Evolutionary conservation across 2,888 invertebrate species (phyloP), one percentile per base, ranked within the genome.

Genomic region (Troides aeacus): DNA sequence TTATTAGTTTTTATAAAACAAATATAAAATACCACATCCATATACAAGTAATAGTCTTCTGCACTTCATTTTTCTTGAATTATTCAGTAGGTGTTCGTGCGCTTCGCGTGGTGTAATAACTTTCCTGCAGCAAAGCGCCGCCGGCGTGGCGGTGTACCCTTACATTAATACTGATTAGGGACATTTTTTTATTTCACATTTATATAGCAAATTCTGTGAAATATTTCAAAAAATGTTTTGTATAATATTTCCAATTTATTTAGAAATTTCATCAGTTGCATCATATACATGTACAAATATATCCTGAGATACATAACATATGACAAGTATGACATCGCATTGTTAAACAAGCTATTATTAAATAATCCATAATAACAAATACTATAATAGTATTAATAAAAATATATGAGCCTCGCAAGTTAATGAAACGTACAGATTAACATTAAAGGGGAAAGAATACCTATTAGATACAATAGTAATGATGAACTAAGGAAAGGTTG

Each of bases 11-110:
- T 39, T 0, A 39, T 30, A 30, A 21, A 36, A 36, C 0, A 36
- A 46, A 12, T 46, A 46, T 46, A 17, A 50, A 50, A 62, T 21
- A 53, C 63, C 68, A 36, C 63, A 36, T 30, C 59, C 59, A 64
- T 59, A 68, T 63, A 63, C 59, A 68, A 36, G 23, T 59, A 36
- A 58, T 42, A 63, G 63, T 46, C 50, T 68, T 68, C 62, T 59
- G 63, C 53, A 68, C 65, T 69, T 66, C 24, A 65, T n/a, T 69
- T 66, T 69, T 62, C 62, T 62, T 69, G 62, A 69, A 69, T 65
- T 50, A 69, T 69, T 69, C 69, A 69, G 65, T 23, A 58, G 46
- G 50, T 46, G 65, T 69, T 69, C 65, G 65, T 65, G 62, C 65
- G 65, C 65, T 66, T 69, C 46, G 62, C 62, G 62, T 62, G 46